Evolutionary conservation across 2,113 vertebrate species (phyloP), one percentile per base, ranked within the genome.

Genomic region (Vimba vimba): DNA sequence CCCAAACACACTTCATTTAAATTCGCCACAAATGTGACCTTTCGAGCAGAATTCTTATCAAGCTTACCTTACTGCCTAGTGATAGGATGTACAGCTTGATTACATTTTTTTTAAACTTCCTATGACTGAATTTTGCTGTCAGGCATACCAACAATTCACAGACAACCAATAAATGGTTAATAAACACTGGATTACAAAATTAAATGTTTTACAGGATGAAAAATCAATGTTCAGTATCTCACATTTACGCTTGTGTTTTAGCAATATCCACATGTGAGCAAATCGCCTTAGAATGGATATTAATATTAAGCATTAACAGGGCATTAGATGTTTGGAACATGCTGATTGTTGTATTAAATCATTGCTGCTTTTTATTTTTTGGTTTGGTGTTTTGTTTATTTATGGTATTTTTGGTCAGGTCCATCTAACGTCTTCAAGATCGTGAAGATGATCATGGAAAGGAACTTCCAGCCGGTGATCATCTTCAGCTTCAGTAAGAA

Each of bases 401-500:
- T 52, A 15, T 52, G 4, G 13, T 52, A 52, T 57, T 8, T 57
- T 57, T 57, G 55, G 55, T 4, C 79, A 99, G 98, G 98, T 71
- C 97, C 97, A 19, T 99, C 97, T 76, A 99, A 97, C 77, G 98
- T 99, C 43, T 99, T 99, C 90, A 99, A 99, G 91, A 99, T 99
- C 84, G 98, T 99, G 73, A 99, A 99, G 93, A 99, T 99, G 98
- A 99, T 99, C 81, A 99, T 99, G 97, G 98, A 99, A 94, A 97
- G 97, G 85, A 99, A 99, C 94, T 99, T 99, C 92, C 98, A 99
- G 86, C 98, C 98, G 2, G 98, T 99, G 57, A 99, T 99, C 91
- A 99, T 99, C 89, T 99, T 99, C 91, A 99, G 98, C 91, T 99
- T 99, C 93, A 99, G 98, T 91, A 99, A 99, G 89, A 99, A 99